Conservation (phyloP, 2,888 invertebrate species). For the Tenthredo distinguenda region DNA sequence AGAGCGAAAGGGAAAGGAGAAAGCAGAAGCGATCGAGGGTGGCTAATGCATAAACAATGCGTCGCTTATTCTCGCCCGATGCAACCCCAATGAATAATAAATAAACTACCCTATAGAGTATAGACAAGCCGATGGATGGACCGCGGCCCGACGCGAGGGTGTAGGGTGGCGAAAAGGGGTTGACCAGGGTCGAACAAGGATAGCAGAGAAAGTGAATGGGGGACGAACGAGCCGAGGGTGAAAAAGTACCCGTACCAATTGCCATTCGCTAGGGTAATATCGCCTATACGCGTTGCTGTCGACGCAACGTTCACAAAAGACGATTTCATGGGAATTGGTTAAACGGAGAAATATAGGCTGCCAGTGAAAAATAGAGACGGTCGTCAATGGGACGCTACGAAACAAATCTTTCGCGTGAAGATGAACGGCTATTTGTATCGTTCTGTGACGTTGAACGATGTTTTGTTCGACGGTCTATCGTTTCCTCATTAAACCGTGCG, state of each 20-base stretch:
- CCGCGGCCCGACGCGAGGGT: conserved; percentile 21
- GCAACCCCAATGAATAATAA: conserved; percentile 74
- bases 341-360: conserved; percentile 29
- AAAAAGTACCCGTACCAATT: conserved; percentile 44
- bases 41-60: conserved; percentile 75
- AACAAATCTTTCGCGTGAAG: not conserved
- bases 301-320: conserved; percentile 28
- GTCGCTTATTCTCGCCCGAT: conserved; percentile 71
- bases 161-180: not conserved
- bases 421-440: conserved; percentile 16
- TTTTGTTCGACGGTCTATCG: not conserved
- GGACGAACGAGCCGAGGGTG: conserved; percentile 34
- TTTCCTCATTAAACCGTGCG: not conserved
- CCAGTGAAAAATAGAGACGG: not conserved
- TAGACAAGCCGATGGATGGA: conserved; percentile 45
- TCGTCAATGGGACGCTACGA: not conserved
- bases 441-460: not conserved
- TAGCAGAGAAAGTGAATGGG: conserved; percentile 41
- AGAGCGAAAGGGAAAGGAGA: conserved; percentile 33
- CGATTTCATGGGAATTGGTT: conserved; percentile 46
- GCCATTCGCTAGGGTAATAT: conserved; percentile 48
- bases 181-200: conserved; percentile 33
- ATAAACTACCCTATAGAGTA: conserved; percentile 66
- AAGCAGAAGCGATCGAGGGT: conserved; percentile 58
- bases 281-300: conserved; percentile 5